Evolutionary conservation across 2,888 invertebrate genomes (phyloP).

Genomic region (Eupithecia vulgata): DNA sequence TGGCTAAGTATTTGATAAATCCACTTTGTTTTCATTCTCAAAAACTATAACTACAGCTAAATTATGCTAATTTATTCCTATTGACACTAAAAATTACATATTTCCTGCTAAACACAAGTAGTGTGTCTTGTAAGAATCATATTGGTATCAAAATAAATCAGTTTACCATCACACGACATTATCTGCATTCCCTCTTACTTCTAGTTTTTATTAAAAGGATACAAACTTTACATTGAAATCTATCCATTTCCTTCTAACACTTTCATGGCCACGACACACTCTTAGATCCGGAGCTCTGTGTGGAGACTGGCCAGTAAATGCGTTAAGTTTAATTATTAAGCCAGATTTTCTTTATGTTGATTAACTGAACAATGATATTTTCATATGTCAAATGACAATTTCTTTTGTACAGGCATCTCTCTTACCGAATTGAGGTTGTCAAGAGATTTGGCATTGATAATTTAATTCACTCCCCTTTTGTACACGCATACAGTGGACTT

Average conservation of each 20-base stretch:
- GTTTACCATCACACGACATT: background rate
- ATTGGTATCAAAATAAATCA: slow-evolving; percentile 23
- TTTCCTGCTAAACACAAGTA: background rate
- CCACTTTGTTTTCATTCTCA: background rate
- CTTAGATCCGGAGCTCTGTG: no score
- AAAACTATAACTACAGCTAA: background rate
- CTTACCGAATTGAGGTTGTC: no score
- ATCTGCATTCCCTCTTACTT: background rate
- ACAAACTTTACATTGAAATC: background rate
- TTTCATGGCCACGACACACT: no score
- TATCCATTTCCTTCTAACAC: background rate
- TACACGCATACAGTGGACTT: no score
- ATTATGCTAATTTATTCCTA: background rate
- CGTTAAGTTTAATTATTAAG: no score
- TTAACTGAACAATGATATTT: no score
- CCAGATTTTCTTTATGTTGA: no score
- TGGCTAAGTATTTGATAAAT: background rate
- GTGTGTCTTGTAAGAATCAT: slow-evolving; percentile 14
- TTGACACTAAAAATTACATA: slow-evolving; percentile 1
- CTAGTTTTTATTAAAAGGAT: background rate
- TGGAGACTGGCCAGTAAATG: no score
- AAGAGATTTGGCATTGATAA: no score
- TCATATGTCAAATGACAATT: no score
- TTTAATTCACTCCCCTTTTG: no score
- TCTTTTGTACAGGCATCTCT: no score